Evolutionary conservation across 1,140 invertebrate genomes (phyloP).

Genomic region (Platyscapa corneri): DNA sequence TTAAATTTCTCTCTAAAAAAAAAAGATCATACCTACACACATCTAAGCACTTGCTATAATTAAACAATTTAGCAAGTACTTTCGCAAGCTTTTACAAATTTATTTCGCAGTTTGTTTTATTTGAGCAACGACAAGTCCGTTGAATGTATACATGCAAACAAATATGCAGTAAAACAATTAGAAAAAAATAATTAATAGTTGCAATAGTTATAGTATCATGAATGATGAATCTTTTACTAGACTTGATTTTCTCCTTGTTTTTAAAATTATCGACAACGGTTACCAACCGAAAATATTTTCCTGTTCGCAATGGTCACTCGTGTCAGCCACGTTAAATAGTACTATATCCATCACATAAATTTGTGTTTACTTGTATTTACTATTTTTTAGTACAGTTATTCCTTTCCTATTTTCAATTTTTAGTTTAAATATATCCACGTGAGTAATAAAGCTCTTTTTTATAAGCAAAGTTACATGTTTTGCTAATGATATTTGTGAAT

Average conservation of each 20-base stretch:
- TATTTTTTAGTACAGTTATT: slow-evolving; percentile 7
- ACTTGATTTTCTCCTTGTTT: slow-evolving; percentile 43
- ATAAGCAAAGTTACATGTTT: slow-evolving; percentile 15
- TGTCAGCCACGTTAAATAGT: neutral
- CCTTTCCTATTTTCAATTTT: neutral
- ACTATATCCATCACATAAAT: neutral
- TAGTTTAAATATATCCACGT: slow-evolving; percentile 32
- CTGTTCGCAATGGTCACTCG: neutral
- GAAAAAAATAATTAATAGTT: slow-evolving; percentile 55
- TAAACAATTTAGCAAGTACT: slow-evolving; percentile 39
- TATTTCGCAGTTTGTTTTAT: slow-evolving; percentile 45
- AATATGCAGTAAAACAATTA: slow-evolving; percentile 57
- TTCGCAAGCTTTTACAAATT: slow-evolving; percentile 41
- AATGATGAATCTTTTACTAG: slow-evolving; percentile 51
- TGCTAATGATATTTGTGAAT: slow-evolving; percentile 26
- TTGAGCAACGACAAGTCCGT: slow-evolving; percentile 50
- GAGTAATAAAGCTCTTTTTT: slow-evolving; percentile 25
- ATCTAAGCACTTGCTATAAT: slow-evolving; percentile 39
- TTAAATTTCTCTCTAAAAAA: slow-evolving; percentile 28
- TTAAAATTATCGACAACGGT: slow-evolving; percentile 17
- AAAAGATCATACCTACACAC: neutral
- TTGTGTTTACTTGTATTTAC: slow-evolving; percentile 5
- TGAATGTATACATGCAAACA: slow-evolving; percentile 64
- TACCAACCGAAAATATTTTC: neutral
- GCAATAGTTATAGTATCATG: slow-evolving; percentile 52